Evolutionary conservation across 2,113 vertebrate genomes (phyloP), one percentile per base, ranked within the genome.

Genomic region (Apteryx mantelli): DNA sequence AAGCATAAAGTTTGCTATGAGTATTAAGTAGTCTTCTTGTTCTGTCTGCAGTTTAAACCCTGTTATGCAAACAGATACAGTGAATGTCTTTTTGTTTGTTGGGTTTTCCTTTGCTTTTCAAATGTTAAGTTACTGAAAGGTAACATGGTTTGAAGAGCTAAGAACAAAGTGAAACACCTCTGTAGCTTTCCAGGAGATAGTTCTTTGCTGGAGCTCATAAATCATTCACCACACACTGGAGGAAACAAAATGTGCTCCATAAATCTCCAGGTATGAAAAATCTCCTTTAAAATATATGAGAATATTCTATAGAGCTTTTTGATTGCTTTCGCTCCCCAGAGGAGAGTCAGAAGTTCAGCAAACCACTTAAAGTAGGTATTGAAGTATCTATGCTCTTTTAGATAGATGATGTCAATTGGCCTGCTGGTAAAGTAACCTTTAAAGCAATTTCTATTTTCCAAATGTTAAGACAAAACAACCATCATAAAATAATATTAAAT

Each of bases 251-350:
- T 78, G 5, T 87, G 17, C 13, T 69, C 58, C 91, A 21, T 86
- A 85, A 94, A 94, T 93, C 34, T 96, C 68, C 75, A 74, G 66
- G 40, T 89, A 78, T 12, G 40, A 91, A 96, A 96, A 93, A 58
- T 66, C 75, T 85, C 50, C 79, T 58, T 83, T 53, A 71, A 58
- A 86, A 81, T 46, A 70, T 5, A 34, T 55, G 3, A 80, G 19
- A 81, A 87, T 80, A 64, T 56, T 74, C 50, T 88, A n/a, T 38
- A 92, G 70, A 93, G 58, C 7, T 83, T 93, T 96, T 91, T 95
- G 53, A 64, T 85, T 88, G 58, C 53, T n/a, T 91, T 1, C 75
- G 92, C 42, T 92, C 76, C 82, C 22, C 60, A 79, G 10, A 63
- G 18, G 61, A 96, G 13, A 94, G 10, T 82, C 81, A 89, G 68